Conservation (phyloP, 1,140 invertebrate species). For the Drosophila seguyi region DNA sequence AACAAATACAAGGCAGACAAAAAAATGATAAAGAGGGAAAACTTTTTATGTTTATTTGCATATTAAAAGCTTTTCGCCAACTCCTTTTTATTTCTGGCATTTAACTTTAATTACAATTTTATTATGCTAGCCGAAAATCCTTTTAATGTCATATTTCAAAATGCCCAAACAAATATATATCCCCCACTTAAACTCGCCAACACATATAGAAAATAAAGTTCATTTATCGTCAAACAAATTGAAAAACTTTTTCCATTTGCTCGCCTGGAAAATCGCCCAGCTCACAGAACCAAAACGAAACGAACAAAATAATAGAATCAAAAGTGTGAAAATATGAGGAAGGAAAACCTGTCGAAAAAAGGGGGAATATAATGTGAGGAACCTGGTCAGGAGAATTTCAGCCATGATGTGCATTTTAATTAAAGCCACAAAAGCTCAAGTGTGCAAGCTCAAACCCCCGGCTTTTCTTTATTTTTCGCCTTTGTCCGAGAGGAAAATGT, state of each 20-base stretch:
- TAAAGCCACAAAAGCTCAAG: constrained; percentile 58
- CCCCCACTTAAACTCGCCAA: constrained; percentile 12
- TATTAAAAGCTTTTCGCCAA: constrained; percentile 61
- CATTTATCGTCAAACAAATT: constrained; percentile 82
- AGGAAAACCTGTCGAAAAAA: constrained; percentile 59
- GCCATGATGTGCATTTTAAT: constrained; percentile 76
- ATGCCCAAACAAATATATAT: constrained; percentile 28
- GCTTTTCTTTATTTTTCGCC: constrained; percentile 12
- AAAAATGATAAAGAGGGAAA: background rate
- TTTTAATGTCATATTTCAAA: constrained; percentile 77
- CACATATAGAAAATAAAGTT: constrained; percentile 54
- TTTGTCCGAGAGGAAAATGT: constrained; percentile 16
- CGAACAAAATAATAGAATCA: constrained; percentile 27
- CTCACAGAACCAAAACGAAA: constrained; percentile 6
- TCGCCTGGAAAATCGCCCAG: constrained; percentile 56
- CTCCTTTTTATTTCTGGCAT: constrained; percentile 52
- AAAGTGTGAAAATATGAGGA: constrained; percentile 54
- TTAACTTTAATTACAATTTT: constrained; percentile 81
- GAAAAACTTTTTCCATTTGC: constrained; percentile 81
- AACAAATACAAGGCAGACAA: constrained; percentile 12
- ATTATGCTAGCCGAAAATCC: constrained; percentile 72
- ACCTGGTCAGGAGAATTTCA: constrained; percentile 31
- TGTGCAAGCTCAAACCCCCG: constrained; percentile 33
- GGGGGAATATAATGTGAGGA: constrained; percentile 19
- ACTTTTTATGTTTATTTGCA: constrained; percentile 72